A percentile compares a stretch with the other conserved stretches of the same genome.
These are phyloP conservation scores for Tridacna gigas DNA, from an alignment of 2,888 invertebrate species.

Conservation along the genomic window DNA sequence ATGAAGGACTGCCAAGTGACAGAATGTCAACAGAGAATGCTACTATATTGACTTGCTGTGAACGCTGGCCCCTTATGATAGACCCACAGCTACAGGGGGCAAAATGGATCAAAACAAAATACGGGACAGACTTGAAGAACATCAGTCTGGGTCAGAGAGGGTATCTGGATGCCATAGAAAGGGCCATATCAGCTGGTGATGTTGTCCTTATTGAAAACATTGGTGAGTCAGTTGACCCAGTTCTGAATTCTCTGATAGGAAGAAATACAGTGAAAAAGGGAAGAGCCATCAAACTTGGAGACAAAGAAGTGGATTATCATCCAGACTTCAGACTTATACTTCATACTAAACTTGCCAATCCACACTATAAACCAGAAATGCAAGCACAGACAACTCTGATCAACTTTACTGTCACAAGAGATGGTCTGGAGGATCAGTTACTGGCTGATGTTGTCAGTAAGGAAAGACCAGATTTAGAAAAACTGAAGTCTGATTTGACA, in stretches of 20 bases:
- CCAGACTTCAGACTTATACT: slow-evolving; percentile 93
- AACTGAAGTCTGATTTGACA: slow-evolving; percentile 96
- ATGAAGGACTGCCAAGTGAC: slow-evolving; percentile 97
- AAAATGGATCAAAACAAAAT: slow-evolving; percentile 98
- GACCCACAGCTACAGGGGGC: slow-evolving; percentile 95
- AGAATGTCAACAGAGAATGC: slow-evolving; percentile 99
- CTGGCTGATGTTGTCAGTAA: slow-evolving; percentile 99
- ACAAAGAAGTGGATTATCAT: slow-evolving; percentile 98
- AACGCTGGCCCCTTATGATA: slow-evolving; percentile 98
- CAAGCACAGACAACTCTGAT: slow-evolving; percentile 98
- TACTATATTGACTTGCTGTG: slow-evolving; percentile 95
- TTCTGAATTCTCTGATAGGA: slow-evolving; percentile 95
- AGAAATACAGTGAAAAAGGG: slow-evolving; percentile 96
- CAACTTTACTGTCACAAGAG: slow-evolving; percentile 98
- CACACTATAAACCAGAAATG: slow-evolving; percentile 99
- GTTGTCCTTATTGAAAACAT: slow-evolving; percentile 96
- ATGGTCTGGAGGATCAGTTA: slow-evolving; percentile 97
- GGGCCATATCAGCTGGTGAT: slow-evolving; percentile 91
- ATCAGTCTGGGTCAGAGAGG: slow-evolving; percentile 95
- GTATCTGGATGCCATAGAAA: slow-evolving; percentile 94
- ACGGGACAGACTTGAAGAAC: slow-evolving; percentile 90
- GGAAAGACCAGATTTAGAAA: slow-evolving; percentile 97
- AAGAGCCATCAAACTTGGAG: slow-evolving; percentile 97
- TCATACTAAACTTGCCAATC: slow-evolving; percentile 98
- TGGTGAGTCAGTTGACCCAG: slow-evolving; percentile 96